Percentiles rank a stretch among this genome's conserved stretches.
Conservation (phyloP, 2,888 invertebrate genomes). For the Nasonia oneida region DNA sequence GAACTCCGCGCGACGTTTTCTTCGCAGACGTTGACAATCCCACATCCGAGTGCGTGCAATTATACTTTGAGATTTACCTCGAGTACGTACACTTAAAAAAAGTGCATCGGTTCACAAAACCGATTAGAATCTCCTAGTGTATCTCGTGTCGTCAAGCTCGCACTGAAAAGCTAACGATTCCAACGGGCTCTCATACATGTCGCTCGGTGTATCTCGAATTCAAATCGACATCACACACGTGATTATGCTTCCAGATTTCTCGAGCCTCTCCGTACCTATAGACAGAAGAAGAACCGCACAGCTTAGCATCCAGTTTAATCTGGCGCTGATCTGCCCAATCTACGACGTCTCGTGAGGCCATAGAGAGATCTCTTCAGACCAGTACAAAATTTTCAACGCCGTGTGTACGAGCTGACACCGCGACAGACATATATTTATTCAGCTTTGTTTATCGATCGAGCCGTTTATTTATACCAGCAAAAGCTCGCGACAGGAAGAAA, state of each 20-base stretch:
- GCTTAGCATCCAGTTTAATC: slow-evolving; percentile 22
- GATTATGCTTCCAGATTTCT: slow-evolving; percentile 1
- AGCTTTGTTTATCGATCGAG: slow-evolving; percentile 12
- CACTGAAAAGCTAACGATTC: too few species aligned
- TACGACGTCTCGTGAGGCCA: not conserved
- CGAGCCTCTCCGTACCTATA: not conserved
- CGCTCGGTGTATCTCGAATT: too few species aligned
- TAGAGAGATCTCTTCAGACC: too few species aligned
- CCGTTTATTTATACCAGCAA: not conserved
- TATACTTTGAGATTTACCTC: not conserved
- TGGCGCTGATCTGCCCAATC: slow-evolving; percentile 26
- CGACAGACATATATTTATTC: not conserved
- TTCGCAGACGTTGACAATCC: not conserved
- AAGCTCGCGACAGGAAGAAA: not conserved
- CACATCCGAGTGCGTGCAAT: not conserved
- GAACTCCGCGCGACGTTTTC: not conserved
- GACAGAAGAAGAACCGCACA: not conserved
- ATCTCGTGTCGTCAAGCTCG: too few species aligned
- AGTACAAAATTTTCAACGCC: not conserved
- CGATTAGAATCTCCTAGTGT: too few species aligned
- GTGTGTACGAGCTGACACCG: not conserved
- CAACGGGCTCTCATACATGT: too few species aligned
- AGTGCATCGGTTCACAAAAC: not conserved
- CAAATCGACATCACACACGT: too few species aligned
- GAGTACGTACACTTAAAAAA: not conserved